Base-by-base conservation (phyloP, 2,888 invertebrate species). In the Latrodectus elegans region DNA sequence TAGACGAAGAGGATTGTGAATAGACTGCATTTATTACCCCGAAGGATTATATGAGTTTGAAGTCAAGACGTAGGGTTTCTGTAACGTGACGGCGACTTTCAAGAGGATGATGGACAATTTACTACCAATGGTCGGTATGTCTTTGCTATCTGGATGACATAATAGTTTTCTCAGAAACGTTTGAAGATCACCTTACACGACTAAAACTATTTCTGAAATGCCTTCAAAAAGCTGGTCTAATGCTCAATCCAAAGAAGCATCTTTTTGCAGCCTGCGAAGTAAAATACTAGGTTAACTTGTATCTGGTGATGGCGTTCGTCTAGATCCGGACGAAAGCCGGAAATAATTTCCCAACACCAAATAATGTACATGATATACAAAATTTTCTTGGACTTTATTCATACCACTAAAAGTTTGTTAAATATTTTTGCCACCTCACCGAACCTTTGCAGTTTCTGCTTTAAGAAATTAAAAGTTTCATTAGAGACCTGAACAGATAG, bases 181-280 rank as follows among this genome's bases (percentile, higher is more conserved):
- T 90, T 73, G 88, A 90, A n/a, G 85, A 89, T 55, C 89, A 90
- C 71, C 11, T 90, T 11, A 38, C 60, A 3, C 70, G 84, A 52
- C 26, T 90, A 11, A 64, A 22, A 53, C 3, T 68, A 22, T 84
- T 90, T 3, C 81, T 90, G 15, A 53, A 89, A 10, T 55, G 87
- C 17, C 67, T 91, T 10, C 38, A 67, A 14, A 51, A 87, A 68
- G 89, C 89, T 26, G 87, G 89, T 9, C 67, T 91, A 15, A 86
- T 89, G 17, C 81, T 91, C 6, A 89, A 90, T 53, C 85, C 83
- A 15, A 65, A 52, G 11, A 91, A 91, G 68, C 91, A 90, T 60
- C 10, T 22, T 8, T 90, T 91, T 76, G 89, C 14, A 8, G 70
- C 68, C 1, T 22, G 72, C 70, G 65, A 82, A 26, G n/a, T 90